Percentiles rank a stretch among this genome's conserved stretches.
Evolutionary conservation across 2,888 invertebrate species (phyloP).

Genomic region (Notocelia uddmanniana): DNA sequence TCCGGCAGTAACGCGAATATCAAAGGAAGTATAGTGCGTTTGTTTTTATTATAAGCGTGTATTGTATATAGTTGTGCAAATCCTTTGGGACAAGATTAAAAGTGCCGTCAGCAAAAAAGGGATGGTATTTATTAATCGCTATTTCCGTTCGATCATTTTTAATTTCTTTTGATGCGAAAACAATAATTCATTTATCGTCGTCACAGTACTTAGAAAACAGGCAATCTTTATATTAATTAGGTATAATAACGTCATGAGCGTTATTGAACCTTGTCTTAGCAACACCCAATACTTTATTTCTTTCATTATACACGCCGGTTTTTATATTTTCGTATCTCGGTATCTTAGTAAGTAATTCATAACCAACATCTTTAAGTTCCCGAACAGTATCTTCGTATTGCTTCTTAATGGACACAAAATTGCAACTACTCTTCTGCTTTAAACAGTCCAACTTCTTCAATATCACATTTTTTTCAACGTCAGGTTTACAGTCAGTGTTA

Average conservation of each 20-base stretch:
- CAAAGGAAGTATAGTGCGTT: slow-evolving; percentile 15
- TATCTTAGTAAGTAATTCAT: slow-evolving; percentile 9
- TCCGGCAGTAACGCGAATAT: slow-evolving; percentile 9
- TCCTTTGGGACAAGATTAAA: slow-evolving; percentile 24
- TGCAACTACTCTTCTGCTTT: slow-evolving; percentile 24
- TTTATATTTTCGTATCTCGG: slow-evolving; percentile 8
- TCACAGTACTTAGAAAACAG: slow-evolving; percentile 17
- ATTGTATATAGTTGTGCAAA: slow-evolving; percentile 17
- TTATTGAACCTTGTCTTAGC: slow-evolving; percentile 24
- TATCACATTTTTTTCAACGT: background rate
- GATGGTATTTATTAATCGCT: slow-evolving; percentile 19
- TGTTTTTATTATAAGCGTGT: slow-evolving; percentile 17
- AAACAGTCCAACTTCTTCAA: slow-evolving; percentile 7
- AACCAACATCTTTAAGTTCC: slow-evolving; percentile 11
- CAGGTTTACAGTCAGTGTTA: background rate
- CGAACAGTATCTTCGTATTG: slow-evolving; percentile 28
- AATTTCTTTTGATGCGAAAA: slow-evolving; percentile 22
- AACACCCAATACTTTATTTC: slow-evolving; percentile 15
- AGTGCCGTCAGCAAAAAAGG: slow-evolving; percentile 21
- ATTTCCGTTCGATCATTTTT: slow-evolving; percentile 12
- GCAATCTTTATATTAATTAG: slow-evolving; percentile 23
- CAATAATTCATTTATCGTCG: slow-evolving; percentile 19
- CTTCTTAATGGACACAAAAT: slow-evolving; percentile 18
- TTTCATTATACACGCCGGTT: slow-evolving; percentile 3
- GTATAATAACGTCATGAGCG: slow-evolving; percentile 16